Conservation (phyloP, 2,888 invertebrate species). For the Allacma fusca region DNA sequence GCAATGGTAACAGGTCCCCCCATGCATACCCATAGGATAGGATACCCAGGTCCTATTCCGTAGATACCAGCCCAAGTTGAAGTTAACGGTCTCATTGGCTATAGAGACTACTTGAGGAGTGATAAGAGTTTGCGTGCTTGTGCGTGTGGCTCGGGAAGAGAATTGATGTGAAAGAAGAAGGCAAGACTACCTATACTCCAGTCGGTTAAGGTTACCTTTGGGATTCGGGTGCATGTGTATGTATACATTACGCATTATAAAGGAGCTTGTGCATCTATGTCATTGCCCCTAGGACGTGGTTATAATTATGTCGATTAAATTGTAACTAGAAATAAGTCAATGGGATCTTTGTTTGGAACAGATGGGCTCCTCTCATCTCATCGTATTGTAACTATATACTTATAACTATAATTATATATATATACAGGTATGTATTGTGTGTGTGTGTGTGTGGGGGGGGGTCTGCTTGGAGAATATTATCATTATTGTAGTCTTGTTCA, state of each 20-base stretch:
- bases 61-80: not conserved
- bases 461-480: not conserved
- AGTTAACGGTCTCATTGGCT: not conserved
- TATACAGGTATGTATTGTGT: no score
- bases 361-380: not conserved
- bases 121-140: slow-evolving; percentile 14
- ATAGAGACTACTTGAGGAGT: not conserved
- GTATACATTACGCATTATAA: not conserved
- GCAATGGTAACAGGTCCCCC: no score
- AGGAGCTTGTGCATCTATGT: not conserved
- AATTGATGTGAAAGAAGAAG: no score
- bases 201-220: slow-evolving; percentile 9
- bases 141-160: slow-evolving; percentile 3
- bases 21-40: no score
- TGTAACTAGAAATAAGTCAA: slow-evolving; percentile 6
- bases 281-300: not conserved
- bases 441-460: no score
- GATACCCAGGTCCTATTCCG: no score
- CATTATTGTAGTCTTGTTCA: not conserved
- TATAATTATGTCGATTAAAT: slow-evolving; percentile 24
- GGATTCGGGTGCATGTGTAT: not conserved
- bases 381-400: not conserved
- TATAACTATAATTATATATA: no score
- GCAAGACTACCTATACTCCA: no score
- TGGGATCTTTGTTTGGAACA: slow-evolving; percentile 10